These are phyloP conservation scores for Amphipoea lucens DNA, from an alignment of 2,888 invertebrate species.

Conservation along the genomic window DNA sequence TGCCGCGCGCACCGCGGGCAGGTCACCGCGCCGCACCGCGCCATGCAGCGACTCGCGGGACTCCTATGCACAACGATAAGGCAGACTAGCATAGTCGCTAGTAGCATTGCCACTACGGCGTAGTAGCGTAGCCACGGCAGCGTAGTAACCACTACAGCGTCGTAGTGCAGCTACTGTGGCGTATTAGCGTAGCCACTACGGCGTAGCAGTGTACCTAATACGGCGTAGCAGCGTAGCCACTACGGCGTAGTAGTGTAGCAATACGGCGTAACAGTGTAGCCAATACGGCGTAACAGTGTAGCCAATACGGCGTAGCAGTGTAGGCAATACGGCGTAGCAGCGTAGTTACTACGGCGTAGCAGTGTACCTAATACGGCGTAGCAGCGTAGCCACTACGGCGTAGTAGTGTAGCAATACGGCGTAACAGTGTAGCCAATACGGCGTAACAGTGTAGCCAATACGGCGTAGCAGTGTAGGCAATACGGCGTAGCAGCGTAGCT, in stretches of 20 bases:
- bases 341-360: too few species aligned
- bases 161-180: not conserved
- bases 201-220: not conserved
- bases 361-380: not conserved
- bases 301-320: not conserved
- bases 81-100: not conserved
- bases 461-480: too few species aligned
- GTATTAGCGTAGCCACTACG: not conserved
- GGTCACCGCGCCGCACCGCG: conserved; percentile 91
- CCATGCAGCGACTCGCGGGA: conserved; percentile 94
- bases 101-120: not conserved
- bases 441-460: too few species aligned
- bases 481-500: too few species aligned
- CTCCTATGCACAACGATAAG: conserved; percentile 88
- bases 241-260: too few species aligned
- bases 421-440: not conserved
- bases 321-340: not conserved
- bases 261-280: too few species aligned
- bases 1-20: conserved; percentile 90
- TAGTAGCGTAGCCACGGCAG: not conserved
- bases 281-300: too few species aligned
- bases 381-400: not conserved
- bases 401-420: not conserved
- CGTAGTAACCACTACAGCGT: not conserved
- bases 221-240: too few species aligned